Evolutionary conservation across 2,113 vertebrate genomes (phyloP).

Genomic region (Sinocyclocheilus anshuiensis): DNA sequence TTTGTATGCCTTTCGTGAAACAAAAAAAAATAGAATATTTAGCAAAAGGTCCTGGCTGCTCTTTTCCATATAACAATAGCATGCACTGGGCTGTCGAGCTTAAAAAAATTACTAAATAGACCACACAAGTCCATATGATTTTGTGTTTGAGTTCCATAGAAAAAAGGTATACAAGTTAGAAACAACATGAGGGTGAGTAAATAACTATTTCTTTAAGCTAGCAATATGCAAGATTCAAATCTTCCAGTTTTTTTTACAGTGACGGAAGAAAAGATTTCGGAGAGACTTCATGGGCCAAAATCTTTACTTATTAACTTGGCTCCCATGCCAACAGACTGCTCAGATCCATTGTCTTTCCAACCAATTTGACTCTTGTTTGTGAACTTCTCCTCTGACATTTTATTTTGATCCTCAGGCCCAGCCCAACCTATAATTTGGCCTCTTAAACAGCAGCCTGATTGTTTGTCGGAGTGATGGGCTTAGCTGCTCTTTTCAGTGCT

Average conservation of each 20-base stretch:
- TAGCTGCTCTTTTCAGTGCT: constrained; percentile 76
- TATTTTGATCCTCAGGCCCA: constrained; percentile 70
- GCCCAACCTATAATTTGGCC: constrained; percentile 70
- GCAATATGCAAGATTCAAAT: no score
- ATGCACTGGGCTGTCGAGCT: no score
- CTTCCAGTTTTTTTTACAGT: no score
- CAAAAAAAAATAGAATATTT: background rate
- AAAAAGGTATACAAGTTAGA: no score
- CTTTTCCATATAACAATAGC: no score
- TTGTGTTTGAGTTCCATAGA: no score
- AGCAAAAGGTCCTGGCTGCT: background rate
- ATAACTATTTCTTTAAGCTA: no score
- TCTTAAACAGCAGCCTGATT: constrained; percentile 77
- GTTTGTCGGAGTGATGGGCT: constrained; percentile 76
- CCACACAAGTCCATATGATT: no score
- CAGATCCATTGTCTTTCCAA: constrained; percentile 38
- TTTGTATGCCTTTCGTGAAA: background rate
- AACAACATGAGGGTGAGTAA: no score
- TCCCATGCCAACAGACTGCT: constrained; percentile 28
- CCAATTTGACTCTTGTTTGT: constrained; percentile 63
- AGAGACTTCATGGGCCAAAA: background rate
- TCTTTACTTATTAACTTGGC: constrained; percentile 18
- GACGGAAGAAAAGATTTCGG: no score
- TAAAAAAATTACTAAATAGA: no score
- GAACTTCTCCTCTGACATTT: constrained; percentile 75